Evolutionary conservation across 2,888 invertebrate species (phyloP), one percentile per base, ranked within the genome.

Genomic region (Latrodectus hesperus): DNA sequence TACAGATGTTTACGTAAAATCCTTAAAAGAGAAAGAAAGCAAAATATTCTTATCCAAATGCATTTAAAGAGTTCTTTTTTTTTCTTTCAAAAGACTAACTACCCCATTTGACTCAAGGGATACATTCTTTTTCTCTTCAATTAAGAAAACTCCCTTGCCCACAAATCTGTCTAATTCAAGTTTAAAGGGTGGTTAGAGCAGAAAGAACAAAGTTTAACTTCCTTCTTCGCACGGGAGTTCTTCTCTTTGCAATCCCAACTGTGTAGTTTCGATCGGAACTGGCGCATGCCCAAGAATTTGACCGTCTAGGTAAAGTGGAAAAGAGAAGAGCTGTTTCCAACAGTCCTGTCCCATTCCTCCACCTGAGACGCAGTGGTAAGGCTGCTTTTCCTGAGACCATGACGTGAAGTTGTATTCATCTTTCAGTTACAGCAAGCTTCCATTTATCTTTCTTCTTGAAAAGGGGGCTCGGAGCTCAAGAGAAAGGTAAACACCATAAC

Each of bases 131-230:
- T 16, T 60, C n/a, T n/a, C 60, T 12, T n/a, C 60, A 60, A 60
- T 60, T 60, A 60, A 60, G 60, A 60, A 60, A 60, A 16, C 12
- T 60, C 60, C 60, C 12, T 60, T 11, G 14, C 60, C 60, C 60
- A 60, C 60, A 60, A 60, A 60, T 60, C 60, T 60, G 60, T 16
- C 60, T 60, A 60, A 60, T 60, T 60, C 60, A 60, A 60, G 14
- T 60, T 12, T 16, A 60, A n/a, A n/a, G 60, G 60, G 60, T 60
- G 60, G 14, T 60, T 60, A 16, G 12, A 60, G 6, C 14, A 2
- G n/a, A 60, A n/a, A n/a, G 60, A 60, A 60, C 60, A 60, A 60
- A 60, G 60, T 60, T 60, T 60, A 60, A 60, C 14, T 60, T 60
- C 60, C 60, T 11, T 38, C 38, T 38, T 38, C 6, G 4, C 38